These are phyloP conservation scores for Gobiocypris rarus DNA, from an alignment of 2,113 vertebrate genomes.

Conservation along the genomic window DNA sequence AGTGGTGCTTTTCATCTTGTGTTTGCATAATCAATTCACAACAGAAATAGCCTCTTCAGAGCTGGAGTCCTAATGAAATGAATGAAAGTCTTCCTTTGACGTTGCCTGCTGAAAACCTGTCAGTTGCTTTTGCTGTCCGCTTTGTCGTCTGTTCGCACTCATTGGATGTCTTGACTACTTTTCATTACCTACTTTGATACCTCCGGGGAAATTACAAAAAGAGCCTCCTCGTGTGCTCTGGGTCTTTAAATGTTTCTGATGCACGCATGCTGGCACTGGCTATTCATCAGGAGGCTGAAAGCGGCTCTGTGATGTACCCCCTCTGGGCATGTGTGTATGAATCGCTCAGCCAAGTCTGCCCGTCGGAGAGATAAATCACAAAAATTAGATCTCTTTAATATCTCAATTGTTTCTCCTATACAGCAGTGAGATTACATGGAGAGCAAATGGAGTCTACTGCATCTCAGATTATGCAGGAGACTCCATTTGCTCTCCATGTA, in stretches of 20 bases:
- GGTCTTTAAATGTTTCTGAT: constrained; percentile 14
- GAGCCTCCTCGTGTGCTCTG: neutral
- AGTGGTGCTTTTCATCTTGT: constrained; percentile 16
- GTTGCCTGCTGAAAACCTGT: neutral
- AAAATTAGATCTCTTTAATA: neutral
- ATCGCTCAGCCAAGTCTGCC: neutral
- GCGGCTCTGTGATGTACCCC: constrained; percentile 9
- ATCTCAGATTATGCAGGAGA: neutral
- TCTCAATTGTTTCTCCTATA: neutral
- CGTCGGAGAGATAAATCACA: neutral
- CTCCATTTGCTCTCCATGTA: too few relatives aligned
- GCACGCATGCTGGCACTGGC: neutral
- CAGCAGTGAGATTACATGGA: neutral
- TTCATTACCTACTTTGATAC: constrained; percentile 18
- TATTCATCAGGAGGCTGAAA: constrained; percentile 23
- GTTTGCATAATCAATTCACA: constrained; percentile 35
- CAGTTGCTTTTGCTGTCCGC: neutral
- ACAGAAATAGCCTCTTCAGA: neutral
- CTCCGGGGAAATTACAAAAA: constrained; percentile 35
- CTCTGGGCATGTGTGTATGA: constrained; percentile 19
- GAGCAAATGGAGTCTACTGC: neutral
- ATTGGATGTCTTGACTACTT: neutral
- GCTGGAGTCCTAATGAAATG: constrained; percentile 8
- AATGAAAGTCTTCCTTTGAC: constrained; percentile 19
- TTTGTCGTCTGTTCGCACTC: constrained; percentile 9